These are phyloP conservation scores for Electrophaes corylata DNA, from an alignment of 2,888 invertebrate species.

Conservation along the genomic window DNA sequence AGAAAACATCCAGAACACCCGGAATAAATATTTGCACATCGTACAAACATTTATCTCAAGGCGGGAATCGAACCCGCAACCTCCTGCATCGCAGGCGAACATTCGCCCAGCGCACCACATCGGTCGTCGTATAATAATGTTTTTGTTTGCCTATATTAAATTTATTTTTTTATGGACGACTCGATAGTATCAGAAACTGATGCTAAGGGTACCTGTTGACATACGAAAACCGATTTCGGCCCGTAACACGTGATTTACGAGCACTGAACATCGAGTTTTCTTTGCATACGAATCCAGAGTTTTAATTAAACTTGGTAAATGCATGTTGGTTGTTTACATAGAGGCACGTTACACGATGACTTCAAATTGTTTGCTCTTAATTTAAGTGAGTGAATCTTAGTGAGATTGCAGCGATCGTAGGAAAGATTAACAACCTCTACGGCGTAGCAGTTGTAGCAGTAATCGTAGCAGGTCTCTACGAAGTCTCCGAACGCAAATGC, in stretches of 20 bases:
- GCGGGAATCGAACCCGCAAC: too few species aligned
- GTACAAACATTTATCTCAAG: too few species aligned
- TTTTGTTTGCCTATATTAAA: too few species aligned
- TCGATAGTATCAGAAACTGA: neutral
- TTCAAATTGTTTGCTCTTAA: constrained; percentile 1
- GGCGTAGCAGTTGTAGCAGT: neutral
- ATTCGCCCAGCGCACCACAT: too few species aligned
- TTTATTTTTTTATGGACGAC: neutral
- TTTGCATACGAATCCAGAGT: constrained; percentile 20
- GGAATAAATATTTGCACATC: too few species aligned
- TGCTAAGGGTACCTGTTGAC: constrained; percentile 17
- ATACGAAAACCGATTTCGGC: constrained; percentile 24
- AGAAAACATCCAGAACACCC: too few species aligned
- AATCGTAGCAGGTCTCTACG: neutral
- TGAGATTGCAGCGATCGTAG: neutral
- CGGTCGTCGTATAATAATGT: too few species aligned
- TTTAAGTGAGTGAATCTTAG: too few species aligned
- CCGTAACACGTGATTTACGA: constrained; percentile 23
- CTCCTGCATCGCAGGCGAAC: too few species aligned
- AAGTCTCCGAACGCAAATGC: neutral
- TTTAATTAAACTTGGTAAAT: constrained; percentile 25
- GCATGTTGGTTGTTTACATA: constrained; percentile 6
- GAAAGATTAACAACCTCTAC: neutral
- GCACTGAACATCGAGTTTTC: constrained; percentile 15
- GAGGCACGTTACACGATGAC: neutral